phyloP scores from a whole-genome alignment of 1,140 invertebrate species.

The Dendroctonus ponderosae region DNA sequence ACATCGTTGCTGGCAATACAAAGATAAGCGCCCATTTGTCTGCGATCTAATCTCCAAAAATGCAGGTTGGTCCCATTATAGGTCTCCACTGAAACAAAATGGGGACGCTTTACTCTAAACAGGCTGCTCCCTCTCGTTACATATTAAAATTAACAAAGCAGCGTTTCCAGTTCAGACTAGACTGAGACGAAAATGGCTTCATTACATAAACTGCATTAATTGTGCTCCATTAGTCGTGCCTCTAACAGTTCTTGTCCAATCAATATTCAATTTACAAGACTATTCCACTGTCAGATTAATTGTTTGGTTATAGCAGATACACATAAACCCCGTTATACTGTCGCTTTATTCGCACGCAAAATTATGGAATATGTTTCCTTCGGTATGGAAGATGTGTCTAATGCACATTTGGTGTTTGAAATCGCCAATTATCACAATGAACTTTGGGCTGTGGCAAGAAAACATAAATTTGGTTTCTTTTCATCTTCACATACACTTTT shows the following conservation, averaged over 20 bases:
- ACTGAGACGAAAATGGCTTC: background rate
- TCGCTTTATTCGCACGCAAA: constrained; percentile 4
- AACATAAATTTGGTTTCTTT: no score
- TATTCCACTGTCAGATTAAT: constrained; percentile 11
- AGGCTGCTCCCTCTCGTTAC: no score
- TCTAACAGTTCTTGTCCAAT: constrained; percentile 6
- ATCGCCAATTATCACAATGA: background rate
- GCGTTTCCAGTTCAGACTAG: no score
- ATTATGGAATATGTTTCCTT: background rate
- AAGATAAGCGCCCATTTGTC: constrained; percentile 73
- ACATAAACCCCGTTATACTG: background rate
- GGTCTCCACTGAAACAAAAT: constrained; percentile 47
- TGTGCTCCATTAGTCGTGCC: background rate
- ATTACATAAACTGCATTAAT: constrained; percentile 2
- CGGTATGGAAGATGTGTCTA: background rate
- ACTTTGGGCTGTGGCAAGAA: no score
- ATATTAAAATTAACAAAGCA: no score
- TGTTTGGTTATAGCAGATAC: constrained; percentile 7
- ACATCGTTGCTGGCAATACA: constrained; percentile 76
- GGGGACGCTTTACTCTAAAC: background rate
- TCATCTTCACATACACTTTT: no score
- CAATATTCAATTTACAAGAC: constrained; percentile 1
- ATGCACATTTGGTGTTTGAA: background rate
- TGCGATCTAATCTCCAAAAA: constrained; percentile 64
- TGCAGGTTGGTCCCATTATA: constrained; percentile 54